A percentile compares a stretch with the other conserved stretches of the same genome.
These are phyloP conservation scores for Stictocephala bisonia DNA, from an alignment of 2,888 invertebrate species.

Conservation along the genomic window DNA sequence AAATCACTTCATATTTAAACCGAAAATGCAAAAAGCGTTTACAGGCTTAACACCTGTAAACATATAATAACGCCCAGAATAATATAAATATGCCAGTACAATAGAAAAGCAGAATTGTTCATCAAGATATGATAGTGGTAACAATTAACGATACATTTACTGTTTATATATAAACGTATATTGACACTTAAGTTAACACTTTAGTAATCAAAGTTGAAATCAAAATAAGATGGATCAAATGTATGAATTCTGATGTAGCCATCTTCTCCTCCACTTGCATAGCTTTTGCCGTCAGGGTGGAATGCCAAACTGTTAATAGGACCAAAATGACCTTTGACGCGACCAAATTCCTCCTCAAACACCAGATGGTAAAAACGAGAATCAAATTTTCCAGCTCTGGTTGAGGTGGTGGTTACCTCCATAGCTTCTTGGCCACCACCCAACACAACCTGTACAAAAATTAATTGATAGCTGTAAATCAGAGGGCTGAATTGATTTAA, in stretches of 20 bases:
- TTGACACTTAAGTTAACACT: neutral
- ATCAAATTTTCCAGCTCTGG: constrained; percentile 96
- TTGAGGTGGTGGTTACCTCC: constrained; percentile 96
- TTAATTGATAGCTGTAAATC: too few relatives aligned
- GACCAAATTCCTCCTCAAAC: constrained; percentile 96
- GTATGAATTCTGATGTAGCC: constrained; percentile 96
- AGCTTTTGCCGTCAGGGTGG: constrained; percentile 97
- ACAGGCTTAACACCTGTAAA: too few relatives aligned
- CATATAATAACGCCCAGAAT: too few relatives aligned
- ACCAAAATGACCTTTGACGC: constrained; percentile 99
- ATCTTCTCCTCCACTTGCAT: constrained; percentile 98
- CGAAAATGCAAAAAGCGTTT: too few relatives aligned
- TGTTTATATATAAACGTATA: constrained; percentile 1
- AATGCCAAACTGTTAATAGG: constrained; percentile 99
- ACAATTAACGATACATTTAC: neutral
- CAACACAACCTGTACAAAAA: constrained; percentile 85
- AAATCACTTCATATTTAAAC: too few relatives aligned
- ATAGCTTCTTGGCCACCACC: constrained; percentile 99
- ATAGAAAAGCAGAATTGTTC: too few relatives aligned
- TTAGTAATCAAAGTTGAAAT: constrained; percentile 91
- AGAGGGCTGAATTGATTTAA: too few relatives aligned
- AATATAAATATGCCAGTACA: too few relatives aligned
- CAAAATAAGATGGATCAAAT: constrained; percentile 96
- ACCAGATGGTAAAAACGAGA: constrained; percentile 93
- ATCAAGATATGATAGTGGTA: neutral